Conservation (phyloP, 2,888 invertebrate species). For the Andrena haemorrhoa region DNA sequence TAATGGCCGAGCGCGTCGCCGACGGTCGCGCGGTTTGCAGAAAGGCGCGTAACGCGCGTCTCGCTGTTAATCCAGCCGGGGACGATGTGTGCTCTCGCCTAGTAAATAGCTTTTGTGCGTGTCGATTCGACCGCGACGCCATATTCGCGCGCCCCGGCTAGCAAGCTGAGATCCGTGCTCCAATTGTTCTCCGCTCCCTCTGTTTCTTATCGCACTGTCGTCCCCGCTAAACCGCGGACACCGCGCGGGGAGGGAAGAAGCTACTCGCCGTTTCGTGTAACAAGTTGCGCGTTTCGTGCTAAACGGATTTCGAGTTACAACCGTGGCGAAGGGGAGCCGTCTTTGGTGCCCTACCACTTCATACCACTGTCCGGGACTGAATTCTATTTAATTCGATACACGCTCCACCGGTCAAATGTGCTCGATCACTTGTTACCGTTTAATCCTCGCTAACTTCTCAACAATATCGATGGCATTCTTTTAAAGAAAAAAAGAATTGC, state of each 20-base stretch:
- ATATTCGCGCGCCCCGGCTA: constrained; percentile 46
- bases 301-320: no score
- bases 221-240: background rate
- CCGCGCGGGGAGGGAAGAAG: background rate
- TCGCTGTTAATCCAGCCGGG: constrained; percentile 42
- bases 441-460: no score
- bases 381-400: no score
- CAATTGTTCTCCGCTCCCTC: constrained; percentile 28
- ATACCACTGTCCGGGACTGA: no score
- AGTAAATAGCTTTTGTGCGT: constrained; percentile 65
- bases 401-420: no score
- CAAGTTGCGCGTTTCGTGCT: background rate
- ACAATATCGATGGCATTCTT: no score
- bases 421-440: no score
- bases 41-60: constrained; percentile 30
- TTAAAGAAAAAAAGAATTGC: no score
- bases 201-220: background rate
- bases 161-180: constrained; percentile 42
- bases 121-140: constrained; percentile 57
- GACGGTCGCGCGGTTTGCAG: constrained; percentile 45
- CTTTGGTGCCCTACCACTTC: no score
- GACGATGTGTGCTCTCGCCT: constrained; percentile 42
- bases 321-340: no score
- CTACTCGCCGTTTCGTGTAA: background rate
- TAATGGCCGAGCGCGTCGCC: constrained; percentile 22